Evolutionary conservation across 2,888 invertebrate genomes (phyloP).

Genomic region (Cryptocephalus moraei): DNA sequence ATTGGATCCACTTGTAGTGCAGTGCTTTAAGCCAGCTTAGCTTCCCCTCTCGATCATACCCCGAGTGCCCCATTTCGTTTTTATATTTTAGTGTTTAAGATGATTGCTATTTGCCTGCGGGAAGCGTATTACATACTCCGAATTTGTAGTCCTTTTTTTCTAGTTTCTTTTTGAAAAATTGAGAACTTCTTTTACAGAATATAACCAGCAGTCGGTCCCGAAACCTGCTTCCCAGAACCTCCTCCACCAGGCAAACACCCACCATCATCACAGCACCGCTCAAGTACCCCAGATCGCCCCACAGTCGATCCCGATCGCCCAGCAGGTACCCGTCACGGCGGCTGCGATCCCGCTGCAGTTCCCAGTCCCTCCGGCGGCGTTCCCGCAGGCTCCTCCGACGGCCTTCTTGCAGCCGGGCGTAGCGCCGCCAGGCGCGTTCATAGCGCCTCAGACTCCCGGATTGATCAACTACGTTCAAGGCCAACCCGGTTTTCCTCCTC

Average conservation of each 20-base stretch:
- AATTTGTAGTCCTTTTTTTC: too few species aligned
- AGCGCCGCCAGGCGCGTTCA: slow-evolving; percentile 23
- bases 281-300: slow-evolving; percentile 19
- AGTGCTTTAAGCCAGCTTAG: too few species aligned
- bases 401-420: slow-evolving; percentile 21
- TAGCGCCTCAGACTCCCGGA: slow-evolving; percentile 22
- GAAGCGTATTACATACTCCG: too few species aligned
- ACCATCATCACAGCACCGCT: slow-evolving; percentile 16
- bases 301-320: slow-evolving; percentile 17
- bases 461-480: slow-evolving; percentile 34
- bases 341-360: slow-evolving; percentile 6
- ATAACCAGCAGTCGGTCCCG: slow-evolving; percentile 23
- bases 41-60: too few species aligned
- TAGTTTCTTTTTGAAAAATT: too few species aligned
- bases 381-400: slow-evolving; percentile 25
- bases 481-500: slow-evolving; percentile 27
- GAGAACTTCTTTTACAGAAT: slow-evolving; percentile 25
- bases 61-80: too few species aligned
- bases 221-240: slow-evolving; percentile 17
- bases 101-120: too few species aligned
- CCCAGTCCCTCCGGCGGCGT: slow-evolving; percentile 21
- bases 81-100: too few species aligned
- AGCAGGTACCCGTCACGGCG: slow-evolving; percentile 28
- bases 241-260: slow-evolving; percentile 13
- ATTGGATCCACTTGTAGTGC: too few species aligned